Conservation (phyloP, 2,888 invertebrate species). For the Morpho deidamia region DNA sequence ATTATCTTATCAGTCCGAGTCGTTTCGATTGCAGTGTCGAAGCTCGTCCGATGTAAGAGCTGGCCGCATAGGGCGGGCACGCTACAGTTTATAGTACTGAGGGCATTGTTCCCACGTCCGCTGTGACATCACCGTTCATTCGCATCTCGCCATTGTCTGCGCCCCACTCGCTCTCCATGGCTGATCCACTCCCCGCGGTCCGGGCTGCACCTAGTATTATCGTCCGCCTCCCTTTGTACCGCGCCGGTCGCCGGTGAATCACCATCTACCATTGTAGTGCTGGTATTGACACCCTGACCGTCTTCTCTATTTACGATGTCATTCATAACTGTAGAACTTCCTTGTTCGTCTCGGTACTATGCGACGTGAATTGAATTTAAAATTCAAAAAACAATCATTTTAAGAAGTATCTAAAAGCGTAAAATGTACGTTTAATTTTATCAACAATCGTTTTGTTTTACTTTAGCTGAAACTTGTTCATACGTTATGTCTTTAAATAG, state of each 20-base stretch:
- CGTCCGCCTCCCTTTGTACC: constrained; percentile 26
- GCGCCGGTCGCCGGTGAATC: constrained; percentile 1
- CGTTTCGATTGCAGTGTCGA: neutral
- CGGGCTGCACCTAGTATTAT: constrained; percentile 35
- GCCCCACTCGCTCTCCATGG: constrained; percentile 45
- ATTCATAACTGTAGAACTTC: neutral
- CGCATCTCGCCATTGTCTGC: constrained; percentile 45
- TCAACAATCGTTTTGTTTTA: no score
- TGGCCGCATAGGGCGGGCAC: no score
- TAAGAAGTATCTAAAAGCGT: no score
- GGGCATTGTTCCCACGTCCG: constrained; percentile 43
- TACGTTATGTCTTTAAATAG: no score
- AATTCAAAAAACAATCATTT: neutral
- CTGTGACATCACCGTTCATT: constrained; percentile 57
- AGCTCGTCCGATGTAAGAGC: no score
- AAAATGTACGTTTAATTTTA: no score
- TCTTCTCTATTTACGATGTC: neutral
- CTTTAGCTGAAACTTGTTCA: no score
- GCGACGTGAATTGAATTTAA: no score
- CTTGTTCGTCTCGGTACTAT: no score
- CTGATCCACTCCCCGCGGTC: no score
- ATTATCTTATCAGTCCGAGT: no score
- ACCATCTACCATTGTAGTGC: constrained; percentile 2
- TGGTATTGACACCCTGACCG: constrained; percentile 7
- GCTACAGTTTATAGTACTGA: constrained; percentile 43